Evolutionary conservation across 2,888 invertebrate species (phyloP), one percentile per base, ranked within the genome.

Genomic region (Smittia sp.): DNA sequence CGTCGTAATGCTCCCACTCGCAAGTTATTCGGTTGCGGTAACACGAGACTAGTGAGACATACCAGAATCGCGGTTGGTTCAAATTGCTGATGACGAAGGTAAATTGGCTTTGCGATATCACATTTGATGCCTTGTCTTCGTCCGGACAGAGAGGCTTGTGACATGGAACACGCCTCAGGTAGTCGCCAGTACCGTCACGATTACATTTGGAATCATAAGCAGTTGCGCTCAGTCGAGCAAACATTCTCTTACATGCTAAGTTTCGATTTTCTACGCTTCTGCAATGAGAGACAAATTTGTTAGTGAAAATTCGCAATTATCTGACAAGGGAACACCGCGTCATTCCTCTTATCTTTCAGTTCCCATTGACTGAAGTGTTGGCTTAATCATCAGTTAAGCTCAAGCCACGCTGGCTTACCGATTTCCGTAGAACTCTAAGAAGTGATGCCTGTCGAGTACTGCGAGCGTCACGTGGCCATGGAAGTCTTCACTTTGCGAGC

Each of bases 41-140:
- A 82, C 98, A 98, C 24, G 97, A 90, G 38, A 96, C 96, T 83
- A 98, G 86, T 75, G 96, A 96, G 75, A 98, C 86, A 83, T 97
- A 98, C 96, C 96, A 97, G 83, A 96, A 97, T 79, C 95, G 91
- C 74, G 98, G 96, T 80, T 95, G 92, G 77, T 90, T 89, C 75
- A 91, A 88, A 82, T 97, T 93, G 80, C 93, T 90, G 75, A 98
- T 91, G 75, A 92, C 91, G 84, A 94, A 97, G 0, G 98, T 98
- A 81, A 98, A 96, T 83, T 98, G 98, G 82, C 92, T 89, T 67
- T 89, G 90, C 77, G 89, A 89, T 11, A 98, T 86, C 1, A 98
- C 94, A 86, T 93, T 92, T 81, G 87, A 86, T 24, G 92, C 88
- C 74, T 88, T 87, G 81, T 93, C 94, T 82, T 96, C 97, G 83